Conservation (phyloP, 2,888 invertebrate genomes). For the Mongoloraphidia duomilia region DNA sequence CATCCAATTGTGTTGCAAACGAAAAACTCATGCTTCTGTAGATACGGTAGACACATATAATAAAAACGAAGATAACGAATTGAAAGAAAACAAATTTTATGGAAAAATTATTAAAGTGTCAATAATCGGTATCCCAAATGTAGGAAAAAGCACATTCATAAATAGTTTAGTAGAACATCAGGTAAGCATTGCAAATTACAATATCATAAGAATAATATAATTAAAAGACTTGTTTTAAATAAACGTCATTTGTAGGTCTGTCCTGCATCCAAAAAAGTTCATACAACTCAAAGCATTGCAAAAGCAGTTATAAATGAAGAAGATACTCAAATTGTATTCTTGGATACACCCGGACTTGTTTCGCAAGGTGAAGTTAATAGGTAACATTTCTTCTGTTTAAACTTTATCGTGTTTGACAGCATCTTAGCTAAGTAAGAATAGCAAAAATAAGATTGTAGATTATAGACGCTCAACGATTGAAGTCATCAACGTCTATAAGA, state of each 20-base stretch:
- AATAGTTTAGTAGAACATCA: constrained; percentile 70
- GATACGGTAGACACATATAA: too few species aligned
- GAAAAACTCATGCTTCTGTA: too few species aligned
- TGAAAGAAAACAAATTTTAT: not conserved
- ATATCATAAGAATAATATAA: not conserved
- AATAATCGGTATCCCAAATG: constrained; percentile 86
- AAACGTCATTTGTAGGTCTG: constrained; percentile 49
- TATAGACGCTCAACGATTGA: too few species aligned
- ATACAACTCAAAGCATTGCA: constrained; percentile 67
- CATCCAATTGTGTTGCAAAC: too few species aligned
- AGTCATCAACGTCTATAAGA: too few species aligned
- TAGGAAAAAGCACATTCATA: constrained; percentile 89
- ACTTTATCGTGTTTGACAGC: too few species aligned
- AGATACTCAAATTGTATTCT: constrained; percentile 77
- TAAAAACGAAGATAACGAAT: not conserved
- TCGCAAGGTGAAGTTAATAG: constrained; percentile 49
- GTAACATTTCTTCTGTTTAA: constrained; percentile 27
- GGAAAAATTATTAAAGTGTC: constrained; percentile 53
- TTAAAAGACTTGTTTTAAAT: not conserved
- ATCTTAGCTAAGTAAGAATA: too few species aligned
- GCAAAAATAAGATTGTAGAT: too few species aligned
- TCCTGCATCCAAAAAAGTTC: constrained; percentile 80
- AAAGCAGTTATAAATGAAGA: constrained; percentile 57
- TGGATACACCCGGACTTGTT: constrained; percentile 89
- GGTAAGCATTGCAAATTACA: constrained; percentile 32